Evolutionary conservation across 2,888 invertebrate genomes (phyloP).

Genomic region (Acanthopleura granulata): DNA sequence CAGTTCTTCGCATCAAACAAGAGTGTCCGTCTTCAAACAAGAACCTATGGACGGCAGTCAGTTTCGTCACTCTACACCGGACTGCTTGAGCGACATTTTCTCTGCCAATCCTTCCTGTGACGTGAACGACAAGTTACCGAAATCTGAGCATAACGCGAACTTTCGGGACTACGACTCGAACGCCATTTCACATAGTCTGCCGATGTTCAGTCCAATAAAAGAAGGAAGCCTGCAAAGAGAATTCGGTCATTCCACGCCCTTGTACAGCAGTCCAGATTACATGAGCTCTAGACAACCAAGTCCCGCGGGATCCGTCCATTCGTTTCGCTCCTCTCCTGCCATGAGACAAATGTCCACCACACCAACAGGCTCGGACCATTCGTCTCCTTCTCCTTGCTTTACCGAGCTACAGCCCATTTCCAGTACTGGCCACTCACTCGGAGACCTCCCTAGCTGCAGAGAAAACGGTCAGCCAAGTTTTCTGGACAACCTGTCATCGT

Average conservation of each 20-base stretch:
- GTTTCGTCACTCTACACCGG: too few species aligned
- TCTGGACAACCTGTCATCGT: too few species aligned
- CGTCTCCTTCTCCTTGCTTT: not conserved
- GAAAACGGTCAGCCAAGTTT: not conserved
- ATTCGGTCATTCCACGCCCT: not conserved
- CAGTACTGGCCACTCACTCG: not conserved
- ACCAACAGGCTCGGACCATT: not conserved
- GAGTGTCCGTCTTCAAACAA: too few species aligned
- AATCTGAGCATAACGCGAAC: too few species aligned
- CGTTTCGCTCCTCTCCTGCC: not conserved
- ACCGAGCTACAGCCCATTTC: not conserved
- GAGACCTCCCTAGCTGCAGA: not conserved
- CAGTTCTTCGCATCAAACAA: too few species aligned
- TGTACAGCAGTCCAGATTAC: not conserved
- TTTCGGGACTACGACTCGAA: too few species aligned
- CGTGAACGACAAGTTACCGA: too few species aligned
- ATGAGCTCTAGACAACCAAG: not conserved
- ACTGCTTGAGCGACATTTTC: too few species aligned
- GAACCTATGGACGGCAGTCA: too few species aligned
- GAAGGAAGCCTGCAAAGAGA: not conserved
- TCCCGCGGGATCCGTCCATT: not conserved
- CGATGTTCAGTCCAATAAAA: not conserved
- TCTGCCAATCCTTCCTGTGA: too few species aligned
- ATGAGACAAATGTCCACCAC: slow-evolving; percentile 1
- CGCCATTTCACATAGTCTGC: too few species aligned